Conservation (phyloP, 2,888 invertebrate species). For the Melanostoma mellinum region DNA sequence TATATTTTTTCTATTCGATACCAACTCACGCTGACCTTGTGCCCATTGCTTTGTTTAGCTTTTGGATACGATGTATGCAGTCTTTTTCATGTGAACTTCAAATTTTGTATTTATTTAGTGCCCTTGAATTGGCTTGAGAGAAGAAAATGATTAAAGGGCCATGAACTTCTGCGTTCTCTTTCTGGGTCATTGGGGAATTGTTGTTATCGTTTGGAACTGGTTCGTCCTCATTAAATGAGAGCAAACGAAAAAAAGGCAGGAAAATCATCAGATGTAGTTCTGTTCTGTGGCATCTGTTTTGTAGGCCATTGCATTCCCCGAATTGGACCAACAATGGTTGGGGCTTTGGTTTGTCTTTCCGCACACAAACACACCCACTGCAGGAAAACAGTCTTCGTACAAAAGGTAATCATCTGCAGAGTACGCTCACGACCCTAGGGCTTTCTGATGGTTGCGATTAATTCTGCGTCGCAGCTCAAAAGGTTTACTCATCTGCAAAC, state of each 20-base stretch:
- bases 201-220: constrained; percentile 17
- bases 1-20: background rate
- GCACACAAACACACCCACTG: background rate
- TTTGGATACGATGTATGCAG: constrained; percentile 1
- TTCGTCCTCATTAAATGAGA: constrained; percentile 1
- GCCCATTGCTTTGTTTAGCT: constrained; percentile 48
- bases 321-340: background rate
- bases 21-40: constrained; percentile 50
- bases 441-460: constrained; percentile 33
- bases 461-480: constrained; percentile 34
- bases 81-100: constrained; percentile 40
- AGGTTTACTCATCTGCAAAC: constrained; percentile 50
- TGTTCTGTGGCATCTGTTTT: constrained; percentile 6
- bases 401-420: constrained; percentile 36
- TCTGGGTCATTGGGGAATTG: constrained; percentile 36
- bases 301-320: constrained; percentile 45
- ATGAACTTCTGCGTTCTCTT: constrained; percentile 41
- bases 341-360: no score
- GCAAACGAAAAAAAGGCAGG: background rate
- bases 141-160: constrained; percentile 5
- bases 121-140: constrained; percentile 46
- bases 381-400: background rate
- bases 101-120: constrained; percentile 36
- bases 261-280: background rate
- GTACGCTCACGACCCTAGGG: constrained; percentile 4